Base-by-base conservation (phyloP, 2,797 vertebrate genomes). In the Hafferia zeledoni region DNA sequence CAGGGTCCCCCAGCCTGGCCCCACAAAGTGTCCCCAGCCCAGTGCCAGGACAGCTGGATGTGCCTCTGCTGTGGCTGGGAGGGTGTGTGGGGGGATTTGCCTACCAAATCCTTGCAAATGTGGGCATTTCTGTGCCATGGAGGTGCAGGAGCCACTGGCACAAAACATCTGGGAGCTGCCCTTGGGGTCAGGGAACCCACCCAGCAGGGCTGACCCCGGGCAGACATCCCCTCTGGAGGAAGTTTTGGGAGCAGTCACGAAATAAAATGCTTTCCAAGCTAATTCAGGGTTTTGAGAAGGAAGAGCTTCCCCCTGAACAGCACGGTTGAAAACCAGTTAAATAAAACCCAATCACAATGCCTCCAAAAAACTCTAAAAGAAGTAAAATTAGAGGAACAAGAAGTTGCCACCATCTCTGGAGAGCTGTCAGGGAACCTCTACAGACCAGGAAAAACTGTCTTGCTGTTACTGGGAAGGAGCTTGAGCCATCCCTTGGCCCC, bases 91-190 rank as follows among this genome's bases (percentile, higher is more conserved):
- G 1, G 1, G 61, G 44, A 94, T 96, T 95, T 93, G 93, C 92
- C 70, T 93, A 89, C 56, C 96, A 94, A 96, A 94, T 92, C 70
- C 49, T 77, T 91, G 91, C 83, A 83, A 89, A 83, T 55, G 14
- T 44, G 47, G 20, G 68, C 41, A 87, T 81, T 83, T 83, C 57
- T 63, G 80, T 28, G 55, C 17, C 61, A 47, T 0, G 2, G 25
- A 63, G 78, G 70, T 1, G 0, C 59, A 56, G 77, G 76, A 56
- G 67, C 25, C 57, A 18, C 35, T 2, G 6, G 24, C 53, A 25
- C 2, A 1, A 50, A 14, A 43, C 1, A 2, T 25, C 30, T 18
- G 35, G 75, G 59, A 60, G 13, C 83, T 72, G 84, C 72, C 37
- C 16, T 25, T 0, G 0, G 33, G 19, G 13, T 31, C 0, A 0